Base-by-base conservation (phyloP, 1,140 invertebrate species). In the Calephelis virginiensis region DNA sequence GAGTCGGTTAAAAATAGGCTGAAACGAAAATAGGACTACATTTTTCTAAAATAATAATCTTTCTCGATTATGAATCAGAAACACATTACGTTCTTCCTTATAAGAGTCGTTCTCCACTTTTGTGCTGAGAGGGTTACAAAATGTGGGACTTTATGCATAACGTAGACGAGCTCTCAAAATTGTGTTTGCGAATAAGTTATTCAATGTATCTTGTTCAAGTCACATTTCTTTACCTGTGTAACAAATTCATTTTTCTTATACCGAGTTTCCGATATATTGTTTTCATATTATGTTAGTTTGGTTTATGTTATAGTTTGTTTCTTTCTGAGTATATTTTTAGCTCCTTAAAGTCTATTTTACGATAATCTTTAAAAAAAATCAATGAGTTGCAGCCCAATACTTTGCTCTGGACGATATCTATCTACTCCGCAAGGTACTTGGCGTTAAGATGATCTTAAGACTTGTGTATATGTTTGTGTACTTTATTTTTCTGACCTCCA, bases 101-200 rank as follows among this genome's bases (percentile, higher is more conserved):
- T 75, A 68, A 67, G 66, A 66, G 62, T 73, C 72, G 69, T 68
- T 63, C 64, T 68, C 65, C 67, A 70, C 63, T 72, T 72, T 74
- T 61, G 49, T 62, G 60, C 50, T 69, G 67, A 73, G 60, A 70
- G 14, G 60, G 68, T 66, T 69, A 64, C 64, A 40, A 67, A 74
- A 74, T 72, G 70, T 73, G 28, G 66, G 66, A 68, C 53, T 71
- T 47, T 73, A 68, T 73, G 70, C 67, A 72, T 72, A 72, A 67
- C 64, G 47, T 65, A 65, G 63, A 13, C 63, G 63, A 63, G 62
- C 62, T 48, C 38, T 56, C 38, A 53, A 56, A 56, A 56, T 65
- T 64, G 38, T 64, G 63, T 64, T 64, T 64, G 63, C 49, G 63
- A 64, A 64, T 64, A 64, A 64, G 53, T 56, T 64, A 64, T 64